A percentile compares a stretch with the other conserved stretches of the same genome.
Evolutionary conservation across 35 echinoderm and acorn worm genomes (phyloP).

Genomic region (Apostichopus californicus): DNA sequence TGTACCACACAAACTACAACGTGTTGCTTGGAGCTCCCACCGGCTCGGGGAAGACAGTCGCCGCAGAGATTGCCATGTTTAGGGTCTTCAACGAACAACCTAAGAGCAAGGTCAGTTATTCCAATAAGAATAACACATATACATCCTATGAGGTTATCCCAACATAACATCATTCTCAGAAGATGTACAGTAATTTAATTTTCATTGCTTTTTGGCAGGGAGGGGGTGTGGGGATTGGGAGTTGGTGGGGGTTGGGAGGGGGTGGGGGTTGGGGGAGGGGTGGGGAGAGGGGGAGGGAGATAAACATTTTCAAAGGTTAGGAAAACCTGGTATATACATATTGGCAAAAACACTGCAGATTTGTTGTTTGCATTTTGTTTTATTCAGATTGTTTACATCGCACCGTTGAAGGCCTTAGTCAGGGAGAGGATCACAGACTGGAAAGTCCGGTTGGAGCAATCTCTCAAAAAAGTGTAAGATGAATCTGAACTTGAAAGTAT

Average conservation of each 20-base stretch:
- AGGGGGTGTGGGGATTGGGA: too few species aligned
- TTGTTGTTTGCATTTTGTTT: too few species aligned
- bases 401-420: slow-evolving; percentile 93
- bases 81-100: slow-evolving; percentile 96
- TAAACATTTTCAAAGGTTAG: too few species aligned
- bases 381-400: slow-evolving; percentile 91
- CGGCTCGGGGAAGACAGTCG: slow-evolving; percentile 95
- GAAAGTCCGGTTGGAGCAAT: slow-evolving; percentile 86
- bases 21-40: slow-evolving; percentile 94
- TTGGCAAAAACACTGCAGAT: too few species aligned
- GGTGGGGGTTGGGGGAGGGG: too few species aligned
- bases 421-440: slow-evolving; percentile 93
- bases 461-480: slow-evolving; percentile 81
- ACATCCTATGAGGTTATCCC: not conserved
- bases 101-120: slow-evolving; percentile 74
- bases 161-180: not conserved
- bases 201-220: too few species aligned
- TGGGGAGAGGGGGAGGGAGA: too few species aligned
- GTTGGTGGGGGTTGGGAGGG: too few species aligned
- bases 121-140: too few species aligned
- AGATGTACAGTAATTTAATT: too few species aligned
- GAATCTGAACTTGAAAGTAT: too few species aligned
- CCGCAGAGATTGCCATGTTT: slow-evolving; percentile 99
- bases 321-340: too few species aligned
- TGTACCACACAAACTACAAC: slow-evolving; percentile 98